A percentile compares a stretch with the other conserved stretches of the same genome.
These are phyloP conservation scores for Endotricha flammealis DNA, from an alignment of 2,888 invertebrate species.

Conservation along the genomic window DNA sequence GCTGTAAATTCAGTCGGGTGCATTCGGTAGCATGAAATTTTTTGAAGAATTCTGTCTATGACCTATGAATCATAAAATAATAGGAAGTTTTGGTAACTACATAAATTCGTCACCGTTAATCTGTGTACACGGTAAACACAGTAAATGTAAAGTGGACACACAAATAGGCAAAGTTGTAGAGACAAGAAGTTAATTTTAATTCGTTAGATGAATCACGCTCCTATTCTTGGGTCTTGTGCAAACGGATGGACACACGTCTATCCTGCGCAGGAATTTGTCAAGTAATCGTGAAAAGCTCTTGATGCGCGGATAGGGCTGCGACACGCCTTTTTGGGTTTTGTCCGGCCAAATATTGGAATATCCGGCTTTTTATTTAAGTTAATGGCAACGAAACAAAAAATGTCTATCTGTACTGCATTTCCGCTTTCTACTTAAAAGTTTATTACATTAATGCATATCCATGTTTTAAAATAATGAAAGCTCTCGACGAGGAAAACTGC, in stretches of 20 bases:
- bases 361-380: too few relatives aligned
- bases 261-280: constrained; percentile 60
- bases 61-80: constrained; percentile 6
- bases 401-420: too few relatives aligned
- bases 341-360: too few relatives aligned
- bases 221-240: constrained; percentile 31
- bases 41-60: too few relatives aligned
- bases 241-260: constrained; percentile 37
- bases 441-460: too few relatives aligned
- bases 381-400: too few relatives aligned
- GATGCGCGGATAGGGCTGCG: constrained; percentile 23
- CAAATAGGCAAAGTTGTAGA: constrained; percentile 10
- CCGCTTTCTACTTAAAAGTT: too few relatives aligned
- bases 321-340: too few relatives aligned
- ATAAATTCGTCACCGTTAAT: constrained; percentile 4
- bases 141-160: constrained; percentile 7
- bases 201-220: constrained; percentile 45
- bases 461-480: too few relatives aligned
- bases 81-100: background rate
- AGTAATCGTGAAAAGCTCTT: constrained; percentile 71
- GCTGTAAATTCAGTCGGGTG: constrained; percentile 21
- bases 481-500: too few relatives aligned
- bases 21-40: constrained; percentile 20
- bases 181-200: constrained; percentile 20
- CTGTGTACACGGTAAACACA: constrained; percentile 10